Evolutionary conservation across 2,797 vertebrate species (phyloP).

Genomic region (Myotis vivesi): DNA sequence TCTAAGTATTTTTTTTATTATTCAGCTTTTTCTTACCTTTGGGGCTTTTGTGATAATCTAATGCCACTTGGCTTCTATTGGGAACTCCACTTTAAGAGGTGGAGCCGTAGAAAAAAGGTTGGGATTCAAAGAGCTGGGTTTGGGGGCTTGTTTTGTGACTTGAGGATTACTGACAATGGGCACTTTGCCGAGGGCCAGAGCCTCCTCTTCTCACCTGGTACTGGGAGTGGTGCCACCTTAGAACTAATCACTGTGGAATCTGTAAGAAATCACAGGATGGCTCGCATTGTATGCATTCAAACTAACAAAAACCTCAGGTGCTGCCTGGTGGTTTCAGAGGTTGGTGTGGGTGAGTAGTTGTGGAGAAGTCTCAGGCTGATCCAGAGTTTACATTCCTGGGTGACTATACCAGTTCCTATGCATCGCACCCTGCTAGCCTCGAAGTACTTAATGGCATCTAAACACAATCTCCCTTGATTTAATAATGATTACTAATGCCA

Average conservation of each 20-base stretch:
- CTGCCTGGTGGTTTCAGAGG: rapidly evolving
- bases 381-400: neutral
- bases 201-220: neutral
- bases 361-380: rapidly evolving
- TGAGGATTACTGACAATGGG: neutral
- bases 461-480: neutral
- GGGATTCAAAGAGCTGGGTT: too few species aligned
- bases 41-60: neutral
- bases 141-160: neutral
- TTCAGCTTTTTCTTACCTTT: neutral
- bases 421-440: neutral
- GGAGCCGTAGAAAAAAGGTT: neutral
- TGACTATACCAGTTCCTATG: rapidly evolving
- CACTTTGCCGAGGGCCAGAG: too few species aligned
- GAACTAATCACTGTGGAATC: neutral
- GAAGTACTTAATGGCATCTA: neutral
- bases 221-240: neutral
- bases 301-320: neutral
- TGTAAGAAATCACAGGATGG: neutral
- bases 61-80: rapidly evolving
- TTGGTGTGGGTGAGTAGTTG: rapidly evolving
- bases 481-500: neutral
- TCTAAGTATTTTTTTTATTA: neutral
- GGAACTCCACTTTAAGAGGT: neutral
- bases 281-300: neutral